Percentiles rank a stretch among this genome's conserved stretches.
These are phyloP conservation scores for Unio delphinus DNA, from an alignment of 2,888 invertebrate genomes.

Conservation along the genomic window DNA sequence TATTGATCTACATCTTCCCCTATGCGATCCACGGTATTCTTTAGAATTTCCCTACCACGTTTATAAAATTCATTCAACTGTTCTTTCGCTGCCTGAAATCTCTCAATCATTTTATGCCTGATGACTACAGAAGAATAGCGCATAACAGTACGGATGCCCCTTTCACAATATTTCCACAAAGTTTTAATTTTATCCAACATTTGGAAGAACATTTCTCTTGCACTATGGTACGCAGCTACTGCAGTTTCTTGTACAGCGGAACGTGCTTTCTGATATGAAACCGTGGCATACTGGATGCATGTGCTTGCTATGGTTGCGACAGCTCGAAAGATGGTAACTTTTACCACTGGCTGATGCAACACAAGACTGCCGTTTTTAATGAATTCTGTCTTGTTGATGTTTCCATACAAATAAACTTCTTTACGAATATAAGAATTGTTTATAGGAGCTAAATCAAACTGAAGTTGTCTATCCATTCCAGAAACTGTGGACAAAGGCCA, in stretches of 20 bases:
- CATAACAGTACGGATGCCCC: constrained; percentile 28
- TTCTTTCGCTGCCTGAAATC: constrained; percentile 24
- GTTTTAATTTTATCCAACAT: constrained; percentile 27
- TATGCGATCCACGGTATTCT: constrained; percentile 18
- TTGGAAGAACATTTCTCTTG: constrained; percentile 16
- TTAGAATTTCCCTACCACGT: constrained; percentile 24
- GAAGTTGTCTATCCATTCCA: no score
- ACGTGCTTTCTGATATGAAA: constrained; percentile 28
- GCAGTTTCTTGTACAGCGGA: constrained; percentile 21
- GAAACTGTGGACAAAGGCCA: no score
- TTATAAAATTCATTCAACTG: constrained; percentile 21
- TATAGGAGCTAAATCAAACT: no score
- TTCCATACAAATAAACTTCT: constrained; percentile 1
- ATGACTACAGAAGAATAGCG: constrained; percentile 29
- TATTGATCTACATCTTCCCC: constrained; percentile 20
- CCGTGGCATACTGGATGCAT: constrained; percentile 19
- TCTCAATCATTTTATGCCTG: constrained; percentile 20
- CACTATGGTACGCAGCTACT: constrained; percentile 20
- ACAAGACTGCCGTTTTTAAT: background rate
- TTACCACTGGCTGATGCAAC: constrained; percentile 12
- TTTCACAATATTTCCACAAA: constrained; percentile 31
- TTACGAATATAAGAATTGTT: no score
- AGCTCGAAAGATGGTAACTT: constrained; percentile 25
- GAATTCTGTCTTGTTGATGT: background rate
- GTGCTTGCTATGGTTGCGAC: constrained; percentile 7